Base-by-base conservation (phyloP, 2,113 vertebrate genomes). In the Kryptolebias marmoratus region DNA sequence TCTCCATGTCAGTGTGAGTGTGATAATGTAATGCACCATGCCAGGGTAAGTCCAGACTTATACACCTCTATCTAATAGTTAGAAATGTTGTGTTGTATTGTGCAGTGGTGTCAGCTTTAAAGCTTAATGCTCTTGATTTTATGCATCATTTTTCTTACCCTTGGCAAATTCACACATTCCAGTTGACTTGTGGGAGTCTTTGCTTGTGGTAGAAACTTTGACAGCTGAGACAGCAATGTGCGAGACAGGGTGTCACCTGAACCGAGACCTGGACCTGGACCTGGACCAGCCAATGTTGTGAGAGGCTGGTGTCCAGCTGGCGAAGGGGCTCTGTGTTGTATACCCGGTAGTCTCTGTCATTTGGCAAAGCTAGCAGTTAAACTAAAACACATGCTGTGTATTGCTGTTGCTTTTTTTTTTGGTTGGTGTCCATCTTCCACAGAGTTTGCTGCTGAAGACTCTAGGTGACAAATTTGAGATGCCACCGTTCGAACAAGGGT, bases 221-320 rank as follows among this genome's bases (percentile, higher is more conserved):
- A 22, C 28, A 39, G 44, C n/a, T 55, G 54, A 57, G 39, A 64
- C 64, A 71, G 54, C 60, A 48, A 36, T 48, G 15, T 36, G 39
- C 9, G 64, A 66, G 47, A 55, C 48, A 77, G 80, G 71, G 63
- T 77, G 62, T 50, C 63, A 78, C 64, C 71, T 50, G n/a, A 31
- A 73, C 78, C 71, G 39, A 42, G 39, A 42, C 39, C 39, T 39
- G 71, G 68, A 66, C n/a, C 66, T 44, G 36, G 55, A 57, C 55
- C 55, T 50, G 75, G 60, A 62, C 62, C 53, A 57, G 47, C 58
- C 62, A 45, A 61, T 54, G 64, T 65, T 15, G 48, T 10, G 49
- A 47, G 64, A 39, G 53, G 62, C 47, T 39, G 68, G 32, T 45
- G 57, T 70, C 56, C 54, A 39, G 42, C 67, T 76, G 27, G 11